These are phyloP conservation scores for Notodonta ziczac DNA, from an alignment of 2,888 invertebrate species.

Conservation along the genomic window DNA sequence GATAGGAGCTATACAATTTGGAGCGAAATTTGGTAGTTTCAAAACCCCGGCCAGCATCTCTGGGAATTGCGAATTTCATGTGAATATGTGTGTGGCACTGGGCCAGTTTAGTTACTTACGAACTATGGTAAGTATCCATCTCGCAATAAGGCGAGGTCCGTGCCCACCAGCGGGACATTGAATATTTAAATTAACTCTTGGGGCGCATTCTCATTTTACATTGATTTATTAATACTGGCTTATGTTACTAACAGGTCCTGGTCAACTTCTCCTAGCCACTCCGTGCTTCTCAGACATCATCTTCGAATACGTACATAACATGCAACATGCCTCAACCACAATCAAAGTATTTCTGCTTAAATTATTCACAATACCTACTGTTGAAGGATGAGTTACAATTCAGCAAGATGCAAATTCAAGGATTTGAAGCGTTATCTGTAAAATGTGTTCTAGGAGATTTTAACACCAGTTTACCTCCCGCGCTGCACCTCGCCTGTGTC, in stretches of 20 bases:
- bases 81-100: too few species aligned
- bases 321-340: slow-evolving; percentile 32
- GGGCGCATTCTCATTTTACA: too few species aligned
- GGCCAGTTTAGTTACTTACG: too few species aligned
- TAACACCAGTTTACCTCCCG: slow-evolving; percentile 19
- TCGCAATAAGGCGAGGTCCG: too few species aligned
- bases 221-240: too few species aligned
- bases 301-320: slow-evolving; percentile 36
- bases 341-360: slow-evolving; percentile 46
- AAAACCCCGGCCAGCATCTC: too few species aligned
- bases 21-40: too few species aligned
- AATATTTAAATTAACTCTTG: too few species aligned
- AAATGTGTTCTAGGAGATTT: slow-evolving; percentile 31
- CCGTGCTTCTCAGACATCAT: slow-evolving; percentile 51
- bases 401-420: slow-evolving; percentile 43
- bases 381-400: slow-evolving; percentile 53
- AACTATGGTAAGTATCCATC: too few species aligned
- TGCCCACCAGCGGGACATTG: too few species aligned
- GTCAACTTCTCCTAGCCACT: slow-evolving; percentile 42
- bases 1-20: too few species aligned
- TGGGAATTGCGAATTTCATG: too few species aligned
- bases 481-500: slow-evolving; percentile 35
- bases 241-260: slow-evolving; percentile 43
- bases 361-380: slow-evolving; percentile 39
- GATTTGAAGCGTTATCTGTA: slow-evolving; percentile 24